A percentile compares a stretch with the other conserved stretches of the same genome.
Evolutionary conservation across 2,797 vertebrate genomes (phyloP).

Genomic region (Vireo griseus): DNA sequence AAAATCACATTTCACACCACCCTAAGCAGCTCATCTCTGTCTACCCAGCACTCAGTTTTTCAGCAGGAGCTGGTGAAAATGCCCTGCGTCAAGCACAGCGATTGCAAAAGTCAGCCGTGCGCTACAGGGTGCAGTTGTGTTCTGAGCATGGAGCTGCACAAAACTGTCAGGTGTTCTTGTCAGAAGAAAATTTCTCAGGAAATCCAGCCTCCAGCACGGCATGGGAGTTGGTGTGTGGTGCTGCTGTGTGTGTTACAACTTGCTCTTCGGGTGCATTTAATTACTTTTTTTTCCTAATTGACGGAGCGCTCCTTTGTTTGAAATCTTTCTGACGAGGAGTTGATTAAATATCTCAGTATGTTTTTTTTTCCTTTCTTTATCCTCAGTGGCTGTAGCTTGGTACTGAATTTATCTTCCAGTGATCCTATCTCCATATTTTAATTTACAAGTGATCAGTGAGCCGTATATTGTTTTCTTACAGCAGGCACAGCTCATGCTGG

Average conservation of each 20-base stretch:
- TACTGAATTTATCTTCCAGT: conserved; percentile 49
- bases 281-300: conserved; percentile 7
- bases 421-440: conserved; percentile 61
- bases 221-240: neutral
- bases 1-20: neutral
- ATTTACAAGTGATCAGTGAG: conserved; percentile 57
- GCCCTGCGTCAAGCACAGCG: neutral
- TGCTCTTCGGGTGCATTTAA: neutral
- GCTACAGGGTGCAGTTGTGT: neutral
- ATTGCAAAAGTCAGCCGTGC: accelerated
- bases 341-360: conserved; percentile 39
- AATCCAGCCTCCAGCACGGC: neutral
- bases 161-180: neutral
- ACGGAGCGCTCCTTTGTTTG: neutral
- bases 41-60: neutral
- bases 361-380: conserved; percentile 2
- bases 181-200: neutral
- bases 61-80: neutral
- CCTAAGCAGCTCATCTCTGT: neutral
- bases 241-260: neutral
- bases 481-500: conserved; percentile 39
- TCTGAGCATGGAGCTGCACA: accelerated
- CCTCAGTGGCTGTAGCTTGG: neutral
- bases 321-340: conserved; percentile 16
- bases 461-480: conserved; percentile 30